These are phyloP conservation scores for Coecobrya sp. DNA, from an alignment of 2,888 invertebrate species.

Conservation along the genomic window DNA sequence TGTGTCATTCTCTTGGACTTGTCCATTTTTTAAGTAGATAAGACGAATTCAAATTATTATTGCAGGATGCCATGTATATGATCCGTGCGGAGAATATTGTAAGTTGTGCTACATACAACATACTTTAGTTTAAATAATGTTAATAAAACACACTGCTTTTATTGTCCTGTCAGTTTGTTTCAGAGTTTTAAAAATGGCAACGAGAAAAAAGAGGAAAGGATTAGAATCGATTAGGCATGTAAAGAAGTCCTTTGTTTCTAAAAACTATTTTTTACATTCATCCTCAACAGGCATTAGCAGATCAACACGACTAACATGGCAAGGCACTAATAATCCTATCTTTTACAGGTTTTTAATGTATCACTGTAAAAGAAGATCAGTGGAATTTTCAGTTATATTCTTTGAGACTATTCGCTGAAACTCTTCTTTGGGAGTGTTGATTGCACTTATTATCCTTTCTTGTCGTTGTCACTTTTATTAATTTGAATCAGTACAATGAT, in stretches of 20 bases:
- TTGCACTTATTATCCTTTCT: background rate
- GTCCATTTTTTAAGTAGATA: background rate
- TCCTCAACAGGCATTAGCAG: background rate
- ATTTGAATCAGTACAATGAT: background rate
- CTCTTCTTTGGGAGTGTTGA: background rate
- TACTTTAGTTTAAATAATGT: background rate
- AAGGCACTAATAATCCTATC: background rate
- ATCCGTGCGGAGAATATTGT: background rate
- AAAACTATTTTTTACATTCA: background rate
- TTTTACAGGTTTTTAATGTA: background rate
- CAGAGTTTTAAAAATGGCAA: background rate
- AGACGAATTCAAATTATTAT: background rate
- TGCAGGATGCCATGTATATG: background rate
- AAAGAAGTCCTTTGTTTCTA: background rate
- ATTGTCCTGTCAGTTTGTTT: slow-evolving; percentile 23
- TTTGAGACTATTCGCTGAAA: background rate
- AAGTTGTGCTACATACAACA: background rate
- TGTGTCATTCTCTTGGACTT: background rate
- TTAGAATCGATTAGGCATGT: background rate
- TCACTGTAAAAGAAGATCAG: too few species aligned
- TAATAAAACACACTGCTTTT: background rate
- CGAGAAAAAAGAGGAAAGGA: background rate
- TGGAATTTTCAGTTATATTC: too few species aligned
- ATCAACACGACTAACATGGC: background rate
- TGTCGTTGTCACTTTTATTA: background rate